Conservation (phyloP, 1,140 invertebrate genomes). For the Drosophila trapezifrons region DNA sequence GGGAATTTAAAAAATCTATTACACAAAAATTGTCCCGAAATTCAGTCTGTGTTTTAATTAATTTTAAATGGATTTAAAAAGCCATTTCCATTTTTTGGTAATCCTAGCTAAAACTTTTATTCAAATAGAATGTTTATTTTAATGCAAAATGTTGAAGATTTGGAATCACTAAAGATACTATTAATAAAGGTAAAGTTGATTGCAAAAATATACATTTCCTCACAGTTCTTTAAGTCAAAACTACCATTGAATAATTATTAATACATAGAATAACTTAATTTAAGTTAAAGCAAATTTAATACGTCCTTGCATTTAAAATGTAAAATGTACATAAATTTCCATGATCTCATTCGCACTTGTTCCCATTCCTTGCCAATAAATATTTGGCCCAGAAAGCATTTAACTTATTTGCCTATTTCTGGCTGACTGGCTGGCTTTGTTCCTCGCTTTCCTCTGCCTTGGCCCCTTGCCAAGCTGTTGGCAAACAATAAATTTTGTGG, state of each 20-base stretch:
- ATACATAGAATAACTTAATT: too few relatives aligned
- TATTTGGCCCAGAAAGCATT: constrained; percentile 69
- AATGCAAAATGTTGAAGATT: too few relatives aligned
- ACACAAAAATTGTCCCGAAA: neutral
- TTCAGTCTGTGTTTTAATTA: neutral
- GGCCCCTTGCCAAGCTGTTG: constrained; percentile 50
- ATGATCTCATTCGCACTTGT: constrained; percentile 30
- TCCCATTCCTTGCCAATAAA: constrained; percentile 44
- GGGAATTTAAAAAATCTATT: neutral
- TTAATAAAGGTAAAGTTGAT: neutral
- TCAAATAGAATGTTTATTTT: too few relatives aligned
- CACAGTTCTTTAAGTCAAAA: too few relatives aligned
- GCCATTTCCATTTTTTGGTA: neutral
- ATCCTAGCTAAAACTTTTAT: neutral
- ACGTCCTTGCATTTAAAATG: constrained; percentile 1
- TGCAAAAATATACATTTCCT: neutral
- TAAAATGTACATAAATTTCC: constrained; percentile 16
- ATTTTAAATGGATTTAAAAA: neutral
- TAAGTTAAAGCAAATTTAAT: too few relatives aligned
- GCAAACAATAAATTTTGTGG: constrained; percentile 74
- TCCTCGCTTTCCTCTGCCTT: constrained; percentile 29
- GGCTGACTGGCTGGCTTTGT: constrained; percentile 45
- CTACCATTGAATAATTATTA: too few relatives aligned
- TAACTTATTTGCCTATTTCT: constrained; percentile 73
- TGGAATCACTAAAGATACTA: too few relatives aligned